These are phyloP conservation scores for Apocheima hispidaria DNA, from an alignment of 2,888 invertebrate genomes.

Conservation along the genomic window DNA sequence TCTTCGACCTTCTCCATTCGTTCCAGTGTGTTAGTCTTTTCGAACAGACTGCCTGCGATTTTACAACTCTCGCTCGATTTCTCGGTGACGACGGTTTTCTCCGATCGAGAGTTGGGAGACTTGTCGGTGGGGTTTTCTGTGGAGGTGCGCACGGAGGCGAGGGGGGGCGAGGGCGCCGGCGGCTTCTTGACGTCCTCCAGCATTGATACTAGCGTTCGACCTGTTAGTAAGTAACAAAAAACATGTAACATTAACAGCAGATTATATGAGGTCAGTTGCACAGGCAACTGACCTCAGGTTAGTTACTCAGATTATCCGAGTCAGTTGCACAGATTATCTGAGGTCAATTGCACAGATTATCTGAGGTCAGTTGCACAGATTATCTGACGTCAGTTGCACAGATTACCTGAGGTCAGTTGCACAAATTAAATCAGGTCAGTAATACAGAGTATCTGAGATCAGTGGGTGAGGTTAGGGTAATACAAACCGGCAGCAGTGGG, in stretches of 20 bases:
- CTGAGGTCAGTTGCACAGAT: no score
- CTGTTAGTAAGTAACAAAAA: constrained; percentile 50
- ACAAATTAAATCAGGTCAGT: not conserved
- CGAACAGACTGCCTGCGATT: constrained; percentile 46
- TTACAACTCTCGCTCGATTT: constrained; percentile 52
- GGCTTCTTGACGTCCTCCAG: constrained; percentile 78
- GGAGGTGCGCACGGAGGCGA: constrained; percentile 51
- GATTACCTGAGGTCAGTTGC: no score
- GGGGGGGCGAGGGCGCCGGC: constrained; percentile 61
- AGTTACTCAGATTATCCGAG: no score
- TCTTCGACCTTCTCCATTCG: constrained; percentile 60
- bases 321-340: no score
- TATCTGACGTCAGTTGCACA: no score
- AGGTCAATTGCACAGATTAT: no score
- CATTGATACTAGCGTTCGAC: constrained; percentile 75
- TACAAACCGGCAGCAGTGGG: constrained; percentile 76
- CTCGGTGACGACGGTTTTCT: constrained; percentile 48
- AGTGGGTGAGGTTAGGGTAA: not conserved
- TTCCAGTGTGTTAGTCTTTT: constrained; percentile 55
- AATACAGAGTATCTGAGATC: not conserved
- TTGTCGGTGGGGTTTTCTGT: constrained; percentile 52
- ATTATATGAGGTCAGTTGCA: no score
- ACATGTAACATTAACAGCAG: not conserved
- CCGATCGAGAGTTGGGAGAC: constrained; percentile 52
- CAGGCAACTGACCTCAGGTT: no score